Evolutionary conservation across 1,140 invertebrate genomes (phyloP).

Genomic region (Papilio aristodemus): DNA sequence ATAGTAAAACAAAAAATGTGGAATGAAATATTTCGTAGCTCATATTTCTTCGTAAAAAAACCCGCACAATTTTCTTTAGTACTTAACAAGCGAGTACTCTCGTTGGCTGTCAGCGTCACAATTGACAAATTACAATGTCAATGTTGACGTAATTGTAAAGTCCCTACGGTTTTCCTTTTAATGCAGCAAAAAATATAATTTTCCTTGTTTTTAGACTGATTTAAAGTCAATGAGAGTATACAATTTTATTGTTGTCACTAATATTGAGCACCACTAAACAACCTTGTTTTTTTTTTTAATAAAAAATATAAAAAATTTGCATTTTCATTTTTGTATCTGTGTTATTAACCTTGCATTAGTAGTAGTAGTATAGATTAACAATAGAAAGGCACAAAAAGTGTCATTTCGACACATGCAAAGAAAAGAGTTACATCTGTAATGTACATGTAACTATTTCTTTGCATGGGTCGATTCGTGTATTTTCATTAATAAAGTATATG

Average conservation of each 20-base stretch:
- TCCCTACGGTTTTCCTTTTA: neutral
- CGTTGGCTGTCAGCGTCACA: neutral
- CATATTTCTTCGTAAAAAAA: no score
- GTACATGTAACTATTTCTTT: no score
- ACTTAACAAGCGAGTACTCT: no score
- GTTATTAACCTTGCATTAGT: constrained; percentile 8
- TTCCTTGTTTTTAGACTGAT: neutral
- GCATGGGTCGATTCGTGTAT: no score
- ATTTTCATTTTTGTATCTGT: constrained; percentile 12
- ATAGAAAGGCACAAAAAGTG: neutral
- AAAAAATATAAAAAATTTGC: constrained; percentile 1
- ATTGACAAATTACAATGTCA: neutral
- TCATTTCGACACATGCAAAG: no score
- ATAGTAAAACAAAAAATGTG: no score
- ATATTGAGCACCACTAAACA: constrained; percentile 3
- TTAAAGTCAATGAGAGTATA: constrained; percentile 6
- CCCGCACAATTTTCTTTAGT: no score
- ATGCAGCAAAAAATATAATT: neutral
- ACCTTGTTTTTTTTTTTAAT: neutral
- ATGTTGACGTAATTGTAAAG: neutral
- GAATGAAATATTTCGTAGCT: no score
- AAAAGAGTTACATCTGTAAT: no score
- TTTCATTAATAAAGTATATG: no score
- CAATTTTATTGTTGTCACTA: neutral
- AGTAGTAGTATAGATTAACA: constrained; percentile 1